phyloP scores from a whole-genome alignment of 2,888 invertebrate genomes.

The Nephrotoma flavescens region DNA sequence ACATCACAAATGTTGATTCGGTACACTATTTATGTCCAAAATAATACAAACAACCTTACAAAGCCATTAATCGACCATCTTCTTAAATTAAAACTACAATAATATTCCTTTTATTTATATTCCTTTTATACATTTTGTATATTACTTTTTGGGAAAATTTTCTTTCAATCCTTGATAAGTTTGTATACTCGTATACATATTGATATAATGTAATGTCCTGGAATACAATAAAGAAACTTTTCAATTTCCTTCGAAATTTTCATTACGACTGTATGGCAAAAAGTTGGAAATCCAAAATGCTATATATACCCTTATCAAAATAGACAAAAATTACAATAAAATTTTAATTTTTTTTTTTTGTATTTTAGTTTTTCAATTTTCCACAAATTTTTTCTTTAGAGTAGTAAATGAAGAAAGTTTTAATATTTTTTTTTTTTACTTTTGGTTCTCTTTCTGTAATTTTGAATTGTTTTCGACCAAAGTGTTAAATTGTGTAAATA shows the following conservation, averaged over 20 bases:
- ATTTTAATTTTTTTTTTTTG: background rate
- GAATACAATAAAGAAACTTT: background rate
- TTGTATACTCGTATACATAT: background rate
- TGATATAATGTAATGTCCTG: background rate
- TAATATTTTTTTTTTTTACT: background rate
- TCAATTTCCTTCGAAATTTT: background rate
- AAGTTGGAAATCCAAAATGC: background rate
- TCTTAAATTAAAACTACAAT: background rate
- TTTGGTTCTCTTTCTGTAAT: background rate
- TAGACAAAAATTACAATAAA: background rate
- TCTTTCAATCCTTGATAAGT: too few species aligned
- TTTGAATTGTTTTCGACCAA: background rate
- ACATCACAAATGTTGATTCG: too few species aligned
- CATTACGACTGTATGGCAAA: background rate
- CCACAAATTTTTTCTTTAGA: background rate
- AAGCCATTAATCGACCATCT: background rate
- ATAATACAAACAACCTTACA: background rate
- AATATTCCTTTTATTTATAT: background rate
- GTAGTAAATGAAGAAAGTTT: background rate
- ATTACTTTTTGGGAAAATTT: background rate
- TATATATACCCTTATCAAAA: background rate
- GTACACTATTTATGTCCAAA: too few species aligned
- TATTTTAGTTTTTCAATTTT: background rate
- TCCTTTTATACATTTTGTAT: background rate
- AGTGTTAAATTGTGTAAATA: background rate